phyloP scores from a whole-genome alignment of 1,140 invertebrate genomes.

The Colletes latitarsis region DNA sequence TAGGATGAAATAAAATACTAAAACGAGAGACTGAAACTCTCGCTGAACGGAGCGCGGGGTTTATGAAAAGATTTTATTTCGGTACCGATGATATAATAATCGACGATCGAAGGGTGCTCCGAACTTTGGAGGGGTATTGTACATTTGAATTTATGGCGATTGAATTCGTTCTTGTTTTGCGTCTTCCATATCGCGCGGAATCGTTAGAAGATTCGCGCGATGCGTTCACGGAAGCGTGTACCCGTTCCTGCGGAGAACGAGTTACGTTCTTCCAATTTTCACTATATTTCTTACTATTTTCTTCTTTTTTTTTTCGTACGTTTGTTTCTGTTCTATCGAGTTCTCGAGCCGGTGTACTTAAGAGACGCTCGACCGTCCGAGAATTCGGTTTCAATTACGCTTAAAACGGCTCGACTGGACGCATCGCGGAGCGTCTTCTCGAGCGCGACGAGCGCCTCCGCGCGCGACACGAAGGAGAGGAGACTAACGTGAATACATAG shows the following conservation, averaged over 20 bases:
- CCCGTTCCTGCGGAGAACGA: not conserved
- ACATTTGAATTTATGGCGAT: slow-evolving; percentile 14
- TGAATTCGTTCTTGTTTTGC: slow-evolving; percentile 6
- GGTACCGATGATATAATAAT: no score
- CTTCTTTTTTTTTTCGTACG: not conserved
- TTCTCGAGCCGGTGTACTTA: not conserved
- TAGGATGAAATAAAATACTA: no score
- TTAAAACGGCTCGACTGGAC: slow-evolving; percentile 27
- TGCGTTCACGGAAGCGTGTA: no score
- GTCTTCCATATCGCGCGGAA: slow-evolving; percentile 3
- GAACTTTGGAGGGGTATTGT: not conserved
- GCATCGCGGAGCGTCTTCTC: slow-evolving; percentile 43
- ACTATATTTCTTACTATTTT: not conserved
- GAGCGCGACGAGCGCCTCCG: slow-evolving; percentile 1
- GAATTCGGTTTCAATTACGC: slow-evolving; percentile 37
- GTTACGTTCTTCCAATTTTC: not conserved
- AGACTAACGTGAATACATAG: slow-evolving; percentile 79
- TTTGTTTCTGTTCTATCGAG: not conserved
- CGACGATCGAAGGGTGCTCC: no score
- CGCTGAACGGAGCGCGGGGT: no score
- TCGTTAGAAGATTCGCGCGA: not conserved
- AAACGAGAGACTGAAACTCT: no score
- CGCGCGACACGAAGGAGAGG: slow-evolving; percentile 30
- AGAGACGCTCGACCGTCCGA: slow-evolving; percentile 29
- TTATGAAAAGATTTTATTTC: no score